Base-by-base conservation (phyloP, 1,140 invertebrate species). In the Aphidius gifuensis region DNA sequence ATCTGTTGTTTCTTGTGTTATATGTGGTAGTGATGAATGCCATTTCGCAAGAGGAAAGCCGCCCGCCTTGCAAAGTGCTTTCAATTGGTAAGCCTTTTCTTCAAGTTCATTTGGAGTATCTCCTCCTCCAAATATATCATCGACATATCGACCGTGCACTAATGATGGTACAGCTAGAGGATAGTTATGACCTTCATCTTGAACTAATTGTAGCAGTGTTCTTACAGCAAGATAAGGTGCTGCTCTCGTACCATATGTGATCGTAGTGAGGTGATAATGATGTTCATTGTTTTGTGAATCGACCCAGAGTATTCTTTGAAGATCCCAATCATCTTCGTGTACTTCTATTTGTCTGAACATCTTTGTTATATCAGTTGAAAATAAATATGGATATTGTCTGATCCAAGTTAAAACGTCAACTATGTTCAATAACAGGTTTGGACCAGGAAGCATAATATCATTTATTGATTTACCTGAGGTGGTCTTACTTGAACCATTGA, bases 291-390 rank as follows among this genome's bases (percentile, higher is more conserved):
- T 16, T 16, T 16, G 16, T 16, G 16, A 16, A 16, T 16, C 16
- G 16, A 16, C 16, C 76, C 68, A 75, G 79, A 0, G 72, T 73
- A 0, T 78, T 72, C 4, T 73, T 73, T 32, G 58, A 57, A 11
- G 55, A 0, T 6, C 72, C 49, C 49, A 50, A 9, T 50, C 47
- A 48, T 64, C 43, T 6, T 59, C 8, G 47, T 66, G 62, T 7
- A 75, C 58, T 32, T 16, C 3, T n/a, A 77, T 66, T 62, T 74
- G 71, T 11, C 71, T 49, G 58, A 68, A 79, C 71, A 77, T 76
- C 61, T 50, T 50, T 8, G 48, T 50, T 16, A 50, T 50, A 8
- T 50, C 48, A 16, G 48, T 50, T 23, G 32, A 40, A 40, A 76
- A 57, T 5, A 71, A 65, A 16, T 69, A 51, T n/a, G 11, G 9